A percentile compares a stretch with the other conserved stretches of the same genome.
Evolutionary conservation across 2,797 vertebrate genomes (phyloP).

Genomic region (Cynodonichthys magdalenae): DNA sequence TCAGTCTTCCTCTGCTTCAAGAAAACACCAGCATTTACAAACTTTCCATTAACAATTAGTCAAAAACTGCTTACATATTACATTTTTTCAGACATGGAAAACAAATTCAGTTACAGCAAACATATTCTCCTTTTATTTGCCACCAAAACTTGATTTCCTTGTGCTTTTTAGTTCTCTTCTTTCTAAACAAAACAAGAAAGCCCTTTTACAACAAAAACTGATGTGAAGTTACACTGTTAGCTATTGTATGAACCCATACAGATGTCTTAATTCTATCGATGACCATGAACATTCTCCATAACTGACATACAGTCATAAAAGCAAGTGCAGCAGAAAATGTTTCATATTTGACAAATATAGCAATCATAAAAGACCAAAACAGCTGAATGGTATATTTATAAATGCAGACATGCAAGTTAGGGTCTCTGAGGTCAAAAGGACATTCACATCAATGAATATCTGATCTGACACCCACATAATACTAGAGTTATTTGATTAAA

Average conservation of each 20-base stretch:
- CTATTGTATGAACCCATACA: constrained; percentile 13
- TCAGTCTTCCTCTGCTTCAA: constrained; percentile 64
- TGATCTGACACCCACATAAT: constrained; percentile 7
- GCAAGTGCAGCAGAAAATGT: constrained; percentile 34
- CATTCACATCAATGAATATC: constrained; percentile 40
- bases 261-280: constrained; percentile 28
- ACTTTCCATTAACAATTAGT: constrained; percentile 22
- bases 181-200: constrained; percentile 36
- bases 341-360: constrained; percentile 29
- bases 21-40: constrained; percentile 58
- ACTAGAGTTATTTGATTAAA: background rate
- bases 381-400: constrained; percentile 45
- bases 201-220: constrained; percentile 49
- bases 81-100: constrained; percentile 68
- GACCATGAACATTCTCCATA: constrained; percentile 27
- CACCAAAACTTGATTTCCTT: constrained; percentile 71
- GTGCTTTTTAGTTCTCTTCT: constrained; percentile 81
- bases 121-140: constrained; percentile 43
- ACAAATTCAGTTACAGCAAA: constrained; percentile 51
- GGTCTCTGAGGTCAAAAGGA: constrained; percentile 22
- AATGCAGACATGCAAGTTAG: constrained; percentile 63
- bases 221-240: constrained; percentile 29
- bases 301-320: constrained; percentile 41
- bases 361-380: constrained; percentile 37
- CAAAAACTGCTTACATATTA: background rate